These are phyloP conservation scores for Anguilla japonica DNA, from an alignment of 2,113 vertebrate species.

Conservation along the genomic window DNA sequence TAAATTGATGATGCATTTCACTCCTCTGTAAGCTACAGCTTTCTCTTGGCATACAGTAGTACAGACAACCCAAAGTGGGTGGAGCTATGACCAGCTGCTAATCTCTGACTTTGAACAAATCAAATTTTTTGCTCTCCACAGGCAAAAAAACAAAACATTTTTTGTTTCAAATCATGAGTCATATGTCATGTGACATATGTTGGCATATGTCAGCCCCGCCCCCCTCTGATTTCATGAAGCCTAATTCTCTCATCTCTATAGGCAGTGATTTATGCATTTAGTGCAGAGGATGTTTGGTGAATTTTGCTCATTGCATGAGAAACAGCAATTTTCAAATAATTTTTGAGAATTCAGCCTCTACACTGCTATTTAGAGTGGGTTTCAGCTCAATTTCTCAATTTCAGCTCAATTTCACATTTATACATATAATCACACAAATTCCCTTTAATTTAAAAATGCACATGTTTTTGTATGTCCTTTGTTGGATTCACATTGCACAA, in stretches of 20 bases:
- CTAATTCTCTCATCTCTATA: not conserved
- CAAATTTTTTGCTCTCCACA: not conserved
- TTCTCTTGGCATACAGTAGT: not conserved
- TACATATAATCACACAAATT: not conserved
- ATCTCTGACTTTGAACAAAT: conserved; percentile 8
- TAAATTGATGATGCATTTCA: conserved; percentile 6
- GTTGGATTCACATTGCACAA: not conserved
- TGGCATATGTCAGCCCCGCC: not conserved
- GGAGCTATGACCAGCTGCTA: not conserved
- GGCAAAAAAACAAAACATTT: not conserved
- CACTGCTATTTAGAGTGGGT: not conserved
- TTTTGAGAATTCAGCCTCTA: not conserved
- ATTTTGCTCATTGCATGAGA: not conserved
- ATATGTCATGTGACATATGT: too few relatives aligned
- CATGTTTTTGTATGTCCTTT: not conserved
- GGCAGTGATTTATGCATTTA: not conserved
- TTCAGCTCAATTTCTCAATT: not conserved
- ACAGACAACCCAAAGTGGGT: not conserved
- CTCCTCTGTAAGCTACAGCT: not conserved
- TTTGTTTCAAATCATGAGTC: not conserved
- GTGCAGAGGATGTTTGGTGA: not conserved
- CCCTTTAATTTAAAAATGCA: not conserved
- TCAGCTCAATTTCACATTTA: not conserved
- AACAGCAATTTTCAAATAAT: not conserved
- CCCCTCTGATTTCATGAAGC: not conserved